Evolutionary conservation across 2,888 invertebrate species (phyloP).

Genomic region (Muschampia plurimacula): DNA sequence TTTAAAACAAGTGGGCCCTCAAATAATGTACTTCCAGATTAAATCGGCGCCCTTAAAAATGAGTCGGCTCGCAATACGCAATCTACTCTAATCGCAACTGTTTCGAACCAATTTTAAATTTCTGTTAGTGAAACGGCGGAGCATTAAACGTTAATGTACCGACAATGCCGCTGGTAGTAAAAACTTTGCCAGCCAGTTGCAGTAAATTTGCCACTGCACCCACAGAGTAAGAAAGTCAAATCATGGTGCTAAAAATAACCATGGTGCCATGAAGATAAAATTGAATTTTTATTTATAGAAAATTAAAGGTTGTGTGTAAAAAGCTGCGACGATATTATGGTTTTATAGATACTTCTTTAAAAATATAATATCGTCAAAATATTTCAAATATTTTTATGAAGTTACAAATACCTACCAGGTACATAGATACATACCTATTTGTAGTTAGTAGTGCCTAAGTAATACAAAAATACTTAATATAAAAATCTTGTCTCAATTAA

Average conservation of each 20-base stretch:
- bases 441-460: too few relatives aligned
- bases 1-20: constrained; percentile 33
- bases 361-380: too few relatives aligned
- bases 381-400: too few relatives aligned
- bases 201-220: constrained; percentile 27
- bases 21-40: constrained; percentile 21
- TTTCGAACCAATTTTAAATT: constrained; percentile 77
- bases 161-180: constrained; percentile 78
- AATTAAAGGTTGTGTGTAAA: too few relatives aligned
- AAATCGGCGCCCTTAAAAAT: constrained; percentile 50
- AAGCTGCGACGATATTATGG: too few relatives aligned
- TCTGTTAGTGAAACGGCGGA: constrained; percentile 63
- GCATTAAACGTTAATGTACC: constrained; percentile 81
- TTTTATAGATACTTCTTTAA: too few relatives aligned
- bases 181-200: constrained; percentile 71
- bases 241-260: neutral
- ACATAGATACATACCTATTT: too few relatives aligned
- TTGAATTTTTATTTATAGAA: too few relatives aligned
- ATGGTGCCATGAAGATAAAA: too few relatives aligned
- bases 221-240: constrained; percentile 1
- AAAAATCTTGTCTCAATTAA: too few relatives aligned
- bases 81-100: constrained; percentile 68
- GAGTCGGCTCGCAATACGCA: constrained; percentile 47
- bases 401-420: too few relatives aligned
- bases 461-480: too few relatives aligned